Percentiles rank a stretch among this genome's conserved stretches.
Evolutionary conservation across 2,797 vertebrate species (phyloP).

Genomic region (Scolopax rusticola): DNA sequence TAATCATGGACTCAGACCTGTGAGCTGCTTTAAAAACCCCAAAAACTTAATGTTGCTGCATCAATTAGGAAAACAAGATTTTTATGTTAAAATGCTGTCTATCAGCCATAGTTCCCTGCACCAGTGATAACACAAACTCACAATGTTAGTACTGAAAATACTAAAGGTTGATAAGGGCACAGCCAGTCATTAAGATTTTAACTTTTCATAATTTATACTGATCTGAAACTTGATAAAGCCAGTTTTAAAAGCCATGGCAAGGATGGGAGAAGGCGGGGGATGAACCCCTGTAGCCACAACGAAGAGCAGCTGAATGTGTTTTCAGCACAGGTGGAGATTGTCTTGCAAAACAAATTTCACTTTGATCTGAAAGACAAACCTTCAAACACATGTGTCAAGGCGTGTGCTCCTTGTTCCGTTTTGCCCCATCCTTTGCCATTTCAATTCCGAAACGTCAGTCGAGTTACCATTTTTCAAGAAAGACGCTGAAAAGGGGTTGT

Average conservation of each 20-base stretch:
- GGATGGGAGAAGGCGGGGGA: neutral
- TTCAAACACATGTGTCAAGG: rapidly evolving
- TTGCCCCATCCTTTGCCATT: neutral
- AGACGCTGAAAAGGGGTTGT: rapidly evolving
- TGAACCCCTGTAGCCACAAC: neutral
- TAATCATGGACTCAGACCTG: neutral
- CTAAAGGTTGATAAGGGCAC: neutral
- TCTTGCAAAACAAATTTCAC: neutral
- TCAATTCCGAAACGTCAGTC: neutral
- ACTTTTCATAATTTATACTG: neutral
- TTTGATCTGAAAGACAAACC: neutral
- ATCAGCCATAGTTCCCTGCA: neutral
- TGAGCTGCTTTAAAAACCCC: rapidly evolving
- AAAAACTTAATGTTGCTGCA: neutral
- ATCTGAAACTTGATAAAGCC: neutral
- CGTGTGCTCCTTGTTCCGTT: rapidly evolving
- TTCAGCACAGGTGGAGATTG: rapidly evolving
- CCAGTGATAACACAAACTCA: neutral
- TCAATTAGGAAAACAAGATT: neutral
- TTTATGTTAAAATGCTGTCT: neutral
- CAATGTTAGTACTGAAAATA: neutral
- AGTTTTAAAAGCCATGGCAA: neutral
- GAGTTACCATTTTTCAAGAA: rapidly evolving
- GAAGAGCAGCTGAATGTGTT: rapidly evolving
- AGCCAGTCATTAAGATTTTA: neutral